Base-by-base conservation (phyloP, 2,113 vertebrate species). In the Craseonycteris thonglongyai region DNA sequence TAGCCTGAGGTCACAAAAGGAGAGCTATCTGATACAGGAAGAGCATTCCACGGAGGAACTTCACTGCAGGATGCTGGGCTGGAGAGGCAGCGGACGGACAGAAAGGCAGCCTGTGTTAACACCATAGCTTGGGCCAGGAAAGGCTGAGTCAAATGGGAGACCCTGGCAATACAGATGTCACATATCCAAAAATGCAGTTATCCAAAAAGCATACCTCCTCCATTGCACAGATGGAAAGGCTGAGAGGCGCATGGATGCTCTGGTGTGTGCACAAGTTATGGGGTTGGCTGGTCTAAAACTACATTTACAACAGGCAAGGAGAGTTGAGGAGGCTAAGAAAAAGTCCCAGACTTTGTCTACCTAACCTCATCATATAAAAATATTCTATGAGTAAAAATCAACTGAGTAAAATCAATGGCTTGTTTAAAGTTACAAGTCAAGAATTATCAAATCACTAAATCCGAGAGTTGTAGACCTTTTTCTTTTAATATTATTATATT, bases 1-100 rank as follows among this genome's bases (percentile, higher is more conserved):
- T 68, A 80, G 35, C 13, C 45, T 7, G 86, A 94, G 26, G 42
- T 90, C 61, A 88, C 40, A 47, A 42, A 45, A 66, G n/a, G n/a
- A 45, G 15, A 51, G 12, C n/a, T n/a, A 16, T 33, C 9, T 19
- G 5, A 26, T 6, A 26, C 0, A 14, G 22, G 38, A 14, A 14
- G 14, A 26, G 15, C 30, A 35, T 7, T 63, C 83, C 61, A 68
- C 28, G 21, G 72, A 69, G 69, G 33, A 47, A 42, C 18, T 12
- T 45, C 10, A 66, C 71, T 2, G 24, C 45, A 89, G 47, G 33
- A 24, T 16, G 6, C 13, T 47, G 40, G 40, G 21, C 66, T 74
- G 24, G 56, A 45, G 76, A 89, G 11, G 54, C 15, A 13, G 5
- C n/a, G 35, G 21, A 65, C 76, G 47, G 47, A n/a, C 66, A 28